Evolutionary conservation across 35 echinoderm and acorn worm genomes (phyloP), one percentile per base, ranked within the genome.

Genomic region (Heliocidaris erythrogramma): DNA sequence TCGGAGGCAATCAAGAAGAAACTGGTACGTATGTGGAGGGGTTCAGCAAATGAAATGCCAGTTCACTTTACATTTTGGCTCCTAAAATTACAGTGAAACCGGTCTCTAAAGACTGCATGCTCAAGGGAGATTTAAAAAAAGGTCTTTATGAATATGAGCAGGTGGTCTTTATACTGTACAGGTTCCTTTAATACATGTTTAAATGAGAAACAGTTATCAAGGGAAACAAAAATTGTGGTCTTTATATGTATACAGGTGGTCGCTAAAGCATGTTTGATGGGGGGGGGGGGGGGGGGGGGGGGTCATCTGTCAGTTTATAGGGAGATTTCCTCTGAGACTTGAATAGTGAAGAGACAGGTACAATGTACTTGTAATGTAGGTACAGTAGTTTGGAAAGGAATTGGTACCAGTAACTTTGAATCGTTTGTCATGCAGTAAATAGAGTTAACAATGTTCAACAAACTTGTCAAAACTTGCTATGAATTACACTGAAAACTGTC

Each of bases 1-100:
- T 97, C 98, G 8, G 98, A 99, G 94, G 95, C 98, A 21, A 99
- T 99, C 94, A 99, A 97, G 86, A 97, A 96, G 71, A 99, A 96
- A 99, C 65, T 99, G 96, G 98, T 99, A 96, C 49, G 96, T 94
- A 78, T 52, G 49, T 52, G 49, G 49, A 52, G 49, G 49, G 60
- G 27, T 17, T 85, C 21, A 47, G 7, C 7, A 90, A 29, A 90
- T 31, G 1, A 47, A 47, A 16, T 1, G 88, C 16, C 12, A 42
- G 13, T 31, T 31, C 88, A 90, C 13, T 11, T 31, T 1, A 94
- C 24, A 47, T 90, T 85, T 89, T 29, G 49, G 7, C 29, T 86
- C 42, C 31, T 31, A 11, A 47, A 32, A 93, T 93, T 56, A n/a
- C n/a, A n/a, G n/a, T n/a, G n/a, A n/a, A n/a, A n/a, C n/a, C n/a